phyloP scores from a whole-genome alignment of 2,888 invertebrate genomes.

The Blastobasis adustella region DNA sequence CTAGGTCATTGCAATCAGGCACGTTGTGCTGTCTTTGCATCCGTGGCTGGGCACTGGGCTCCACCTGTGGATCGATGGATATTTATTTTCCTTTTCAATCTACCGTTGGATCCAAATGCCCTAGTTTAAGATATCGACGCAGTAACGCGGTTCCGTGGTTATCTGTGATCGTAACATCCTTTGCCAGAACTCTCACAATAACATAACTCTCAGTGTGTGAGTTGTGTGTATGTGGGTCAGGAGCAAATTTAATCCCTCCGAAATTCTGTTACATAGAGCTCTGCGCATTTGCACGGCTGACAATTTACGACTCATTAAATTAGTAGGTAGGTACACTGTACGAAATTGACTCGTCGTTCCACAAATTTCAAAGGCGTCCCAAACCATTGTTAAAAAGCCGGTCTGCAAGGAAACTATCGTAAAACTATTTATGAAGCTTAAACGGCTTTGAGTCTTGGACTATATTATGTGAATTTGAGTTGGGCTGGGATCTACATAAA shows the following conservation, averaged over 20 bases:
- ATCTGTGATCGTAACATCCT: background rate
- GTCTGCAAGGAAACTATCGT: background rate
- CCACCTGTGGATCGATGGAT: no score
- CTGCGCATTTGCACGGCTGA: constrained; percentile 29
- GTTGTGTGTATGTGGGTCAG: constrained; percentile 40
- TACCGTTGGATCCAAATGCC: no score
- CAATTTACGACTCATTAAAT: constrained; percentile 54
- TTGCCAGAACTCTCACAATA: background rate
- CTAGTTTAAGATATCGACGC: no score
- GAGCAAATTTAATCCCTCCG: constrained; percentile 43
- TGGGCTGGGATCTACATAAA: no score
- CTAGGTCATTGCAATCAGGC: no score
- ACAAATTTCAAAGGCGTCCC: constrained; percentile 12
- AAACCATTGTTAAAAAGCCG: background rate
- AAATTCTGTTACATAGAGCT: constrained; percentile 33
- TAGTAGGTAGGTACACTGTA: constrained; percentile 32
- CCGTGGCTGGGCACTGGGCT: no score
- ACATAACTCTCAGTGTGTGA: constrained; percentile 12
- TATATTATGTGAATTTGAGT: no score
- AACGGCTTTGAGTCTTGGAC: no score
- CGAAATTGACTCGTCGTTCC: constrained; percentile 28
- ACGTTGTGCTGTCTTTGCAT: no score
- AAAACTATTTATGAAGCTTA: background rate
- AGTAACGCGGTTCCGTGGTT: no score
- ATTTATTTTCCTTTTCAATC: no score